Base-by-base conservation (phyloP, 2,888 invertebrate genomes). In the Thelaira solivaga region DNA sequence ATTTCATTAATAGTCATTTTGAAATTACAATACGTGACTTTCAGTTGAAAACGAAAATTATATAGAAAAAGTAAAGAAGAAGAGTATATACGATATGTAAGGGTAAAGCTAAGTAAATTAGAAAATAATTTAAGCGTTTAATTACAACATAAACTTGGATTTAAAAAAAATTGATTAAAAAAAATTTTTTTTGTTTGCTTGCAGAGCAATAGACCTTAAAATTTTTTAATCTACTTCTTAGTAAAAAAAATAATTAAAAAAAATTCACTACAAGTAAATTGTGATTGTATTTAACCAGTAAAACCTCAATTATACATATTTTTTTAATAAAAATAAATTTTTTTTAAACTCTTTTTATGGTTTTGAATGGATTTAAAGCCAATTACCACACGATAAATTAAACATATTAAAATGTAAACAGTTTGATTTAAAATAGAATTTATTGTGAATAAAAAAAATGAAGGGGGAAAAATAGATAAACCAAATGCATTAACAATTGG, bases 301-400 rank as follows among this genome's bases (percentile, higher is more conserved):
- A 34, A 67, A 67, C 55, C 67, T n/a, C 67, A 67, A 11, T 55
- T 55, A 8, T n/a, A 45, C 41, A 67, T n/a, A n/a, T n/a, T n/a
- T n/a, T n/a, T n/a, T n/a, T n/a, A n/a, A n/a, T n/a, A n/a, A n/a
- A n/a, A n/a, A n/a, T n/a, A n/a, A n/a, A n/a, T n/a, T 22, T 26
- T 43, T 13, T 45, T 11, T 11, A 22, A 45, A 34, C 34, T 22
- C 31, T 34, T 45, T 67, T 24, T 22, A 6, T 8, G 10, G 47
- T 29, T 47, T 43, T 41, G 53, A 34, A 34, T 53, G 7, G 13
- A 10, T 41, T 53, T 34, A 34, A 34, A 26, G 43, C 47, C 57
- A 68, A 68, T 68, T 68, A 47, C 67, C 67, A 57, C 67, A 68
- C 4, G 6, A 5, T 20, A 47, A 43, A 64, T 53, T 64, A 22